phyloP scores from a whole-genome alignment of 2,888 invertebrate species.

The Agonum fuliginosum region DNA sequence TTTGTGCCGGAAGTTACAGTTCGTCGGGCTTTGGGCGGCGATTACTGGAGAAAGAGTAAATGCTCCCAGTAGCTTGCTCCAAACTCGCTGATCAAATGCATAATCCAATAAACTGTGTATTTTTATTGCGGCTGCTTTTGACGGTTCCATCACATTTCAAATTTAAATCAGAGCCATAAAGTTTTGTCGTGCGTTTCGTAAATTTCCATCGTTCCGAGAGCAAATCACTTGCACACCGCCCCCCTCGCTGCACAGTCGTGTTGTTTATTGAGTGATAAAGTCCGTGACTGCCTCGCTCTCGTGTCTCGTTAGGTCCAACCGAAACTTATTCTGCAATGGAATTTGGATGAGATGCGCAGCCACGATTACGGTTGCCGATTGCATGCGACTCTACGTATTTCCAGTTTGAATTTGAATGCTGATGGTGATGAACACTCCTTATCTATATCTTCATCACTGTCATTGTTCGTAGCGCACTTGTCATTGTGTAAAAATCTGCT shows the following conservation, averaged over 20 bases:
- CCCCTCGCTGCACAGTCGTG: conserved; percentile 42
- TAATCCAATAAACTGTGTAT: conserved; percentile 58
- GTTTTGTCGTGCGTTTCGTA: conserved; percentile 64
- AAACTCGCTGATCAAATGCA: conserved; percentile 55
- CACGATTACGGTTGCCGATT: conserved; percentile 61
- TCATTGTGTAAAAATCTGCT: no score
- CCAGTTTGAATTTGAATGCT: background rate
- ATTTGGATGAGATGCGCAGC: conserved; percentile 64
- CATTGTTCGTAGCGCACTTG: no score
- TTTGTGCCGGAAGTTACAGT: conserved; percentile 39
- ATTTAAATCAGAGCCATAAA: conserved; percentile 69
- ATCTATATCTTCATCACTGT: background rate
- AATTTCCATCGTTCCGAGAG: conserved; percentile 53
- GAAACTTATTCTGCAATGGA: conserved; percentile 69
- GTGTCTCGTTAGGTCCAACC: conserved; percentile 71
- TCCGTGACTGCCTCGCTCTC: conserved; percentile 68
- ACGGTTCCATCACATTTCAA: conserved; percentile 65
- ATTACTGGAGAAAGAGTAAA: conserved; percentile 37
- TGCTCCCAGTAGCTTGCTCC: background rate
- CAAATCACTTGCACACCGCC: conserved; percentile 49
- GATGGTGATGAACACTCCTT: conserved; percentile 3
- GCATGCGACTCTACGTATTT: conserved; percentile 62
- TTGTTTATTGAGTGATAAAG: conserved; percentile 73
- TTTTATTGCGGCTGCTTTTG: conserved; percentile 60
- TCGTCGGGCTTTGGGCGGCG: conserved; percentile 4